Conservation (phyloP, 1,140 invertebrate species). For the Cylas formicarius region DNA sequence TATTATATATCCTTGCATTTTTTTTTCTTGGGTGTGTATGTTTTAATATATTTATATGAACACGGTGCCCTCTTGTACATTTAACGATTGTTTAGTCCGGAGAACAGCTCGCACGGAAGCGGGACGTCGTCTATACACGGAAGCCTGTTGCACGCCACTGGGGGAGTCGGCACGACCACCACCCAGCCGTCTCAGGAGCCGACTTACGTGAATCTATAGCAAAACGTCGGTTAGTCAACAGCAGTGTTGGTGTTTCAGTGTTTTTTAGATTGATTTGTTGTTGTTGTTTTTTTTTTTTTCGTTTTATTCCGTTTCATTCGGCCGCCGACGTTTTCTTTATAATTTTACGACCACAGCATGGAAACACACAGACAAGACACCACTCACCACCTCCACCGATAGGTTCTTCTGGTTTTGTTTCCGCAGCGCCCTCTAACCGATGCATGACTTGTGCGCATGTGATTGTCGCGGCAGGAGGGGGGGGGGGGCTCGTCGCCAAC, state of each 20-base stretch:
- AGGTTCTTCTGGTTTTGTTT: no score
- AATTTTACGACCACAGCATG: no score
- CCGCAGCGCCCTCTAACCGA: no score
- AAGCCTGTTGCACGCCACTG: conserved; percentile 41
- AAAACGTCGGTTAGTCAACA: conserved; percentile 61
- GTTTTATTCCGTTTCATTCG: conserved; percentile 2
- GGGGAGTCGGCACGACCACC: conserved; percentile 47
- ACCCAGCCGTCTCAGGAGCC: conserved; percentile 79
- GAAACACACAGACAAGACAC: no score
- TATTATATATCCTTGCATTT: conserved; percentile 23
- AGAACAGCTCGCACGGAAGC: conserved; percentile 51
- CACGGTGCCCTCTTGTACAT: conserved; percentile 36
- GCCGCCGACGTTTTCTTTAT: neutral
- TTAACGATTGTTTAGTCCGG: conserved; percentile 48
- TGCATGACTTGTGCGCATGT: no score
- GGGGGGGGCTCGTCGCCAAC: no score
- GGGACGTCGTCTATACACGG: conserved; percentile 50
- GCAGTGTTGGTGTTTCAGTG: conserved; percentile 43
- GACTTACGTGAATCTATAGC: conserved; percentile 89
- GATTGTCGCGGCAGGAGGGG: no score
- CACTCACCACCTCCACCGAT: no score
- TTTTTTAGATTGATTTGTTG: conserved; percentile 24
- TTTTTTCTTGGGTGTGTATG: conserved; percentile 19
- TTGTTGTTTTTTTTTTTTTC: conserved; percentile 20
- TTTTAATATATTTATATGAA: conserved; percentile 19